A percentile compares a stretch with the other conserved stretches of the same genome.
Conservation (phyloP, 2,113 vertebrate species). For the Centropus unirufus region DNA sequence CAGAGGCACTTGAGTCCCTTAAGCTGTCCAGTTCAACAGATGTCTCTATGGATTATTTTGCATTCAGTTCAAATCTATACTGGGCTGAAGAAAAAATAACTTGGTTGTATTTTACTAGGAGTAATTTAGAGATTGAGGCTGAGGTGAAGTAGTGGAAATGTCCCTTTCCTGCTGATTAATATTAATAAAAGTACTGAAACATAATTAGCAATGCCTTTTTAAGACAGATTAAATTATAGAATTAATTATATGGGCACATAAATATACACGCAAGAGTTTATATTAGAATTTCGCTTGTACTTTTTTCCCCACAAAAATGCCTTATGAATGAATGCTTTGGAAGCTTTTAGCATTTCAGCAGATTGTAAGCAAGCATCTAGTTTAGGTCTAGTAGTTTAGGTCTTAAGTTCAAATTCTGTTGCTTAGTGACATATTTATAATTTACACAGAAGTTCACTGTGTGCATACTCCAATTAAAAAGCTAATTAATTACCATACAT, state of each 20-base stretch:
- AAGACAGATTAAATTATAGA: neutral
- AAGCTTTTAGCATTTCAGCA: neutral
- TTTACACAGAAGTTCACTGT: neutral
- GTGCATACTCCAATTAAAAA: neutral
- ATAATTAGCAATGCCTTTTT: neutral
- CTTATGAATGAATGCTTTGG: neutral
- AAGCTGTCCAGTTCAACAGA: neutral
- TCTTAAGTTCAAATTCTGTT: neutral
- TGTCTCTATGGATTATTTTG: neutral
- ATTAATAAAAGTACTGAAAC: neutral
- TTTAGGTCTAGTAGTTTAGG: neutral
- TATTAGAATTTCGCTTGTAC: neutral
- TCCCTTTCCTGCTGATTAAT: neutral
- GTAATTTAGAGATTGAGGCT: neutral
- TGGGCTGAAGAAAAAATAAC: neutral
- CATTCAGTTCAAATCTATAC: neutral
- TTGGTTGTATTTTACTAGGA: neutral
- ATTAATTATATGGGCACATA: neutral
- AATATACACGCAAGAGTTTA: neutral
- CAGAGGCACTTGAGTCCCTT: neutral
- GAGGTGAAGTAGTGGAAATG: neutral
- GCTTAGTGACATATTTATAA: neutral
- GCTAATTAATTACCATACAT: neutral
- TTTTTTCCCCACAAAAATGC: neutral
- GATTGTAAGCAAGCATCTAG: neutral